Evolutionary conservation across 2,797 vertebrate genomes (phyloP).

Genomic region (Tenualosa ilisha): DNA sequence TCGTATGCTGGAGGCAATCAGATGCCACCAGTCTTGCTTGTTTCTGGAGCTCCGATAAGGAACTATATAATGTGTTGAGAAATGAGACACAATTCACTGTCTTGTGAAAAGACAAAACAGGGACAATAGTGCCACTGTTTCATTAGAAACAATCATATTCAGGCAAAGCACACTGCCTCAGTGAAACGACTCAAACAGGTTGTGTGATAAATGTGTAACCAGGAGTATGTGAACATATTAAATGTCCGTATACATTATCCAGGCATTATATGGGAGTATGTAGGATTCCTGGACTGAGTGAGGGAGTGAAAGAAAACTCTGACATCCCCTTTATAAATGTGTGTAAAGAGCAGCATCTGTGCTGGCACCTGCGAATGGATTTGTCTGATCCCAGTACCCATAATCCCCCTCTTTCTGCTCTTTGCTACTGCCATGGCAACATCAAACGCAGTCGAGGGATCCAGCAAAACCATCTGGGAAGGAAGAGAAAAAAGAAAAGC

Average conservation of each 20-base stretch:
- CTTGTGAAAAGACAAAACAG: too few species aligned
- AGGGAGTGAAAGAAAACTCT: neutral
- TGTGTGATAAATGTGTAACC: neutral
- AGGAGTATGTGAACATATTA: neutral
- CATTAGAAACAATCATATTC: too few species aligned
- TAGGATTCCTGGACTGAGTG: neutral
- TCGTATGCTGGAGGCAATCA: too few species aligned
- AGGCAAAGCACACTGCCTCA: too few species aligned
- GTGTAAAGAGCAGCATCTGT: neutral
- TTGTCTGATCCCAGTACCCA: neutral
- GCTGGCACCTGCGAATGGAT: neutral
- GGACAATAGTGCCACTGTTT: too few species aligned
- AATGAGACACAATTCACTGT: too few species aligned
- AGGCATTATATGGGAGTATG: too few species aligned
- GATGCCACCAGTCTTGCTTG: too few species aligned
- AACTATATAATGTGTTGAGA: too few species aligned
- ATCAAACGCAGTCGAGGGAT: neutral
- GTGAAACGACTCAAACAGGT: too few species aligned
- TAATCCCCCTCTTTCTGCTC: neutral
- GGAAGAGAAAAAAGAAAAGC: neutral
- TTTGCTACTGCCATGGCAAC: neutral
- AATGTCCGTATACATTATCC: neutral
- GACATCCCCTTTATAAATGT: neutral
- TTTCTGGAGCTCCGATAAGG: too few species aligned
- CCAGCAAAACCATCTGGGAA: neutral